Evolutionary conservation across 2,113 vertebrate species (phyloP).

Genomic region (Periophthalmodon schlosseri): DNA sequence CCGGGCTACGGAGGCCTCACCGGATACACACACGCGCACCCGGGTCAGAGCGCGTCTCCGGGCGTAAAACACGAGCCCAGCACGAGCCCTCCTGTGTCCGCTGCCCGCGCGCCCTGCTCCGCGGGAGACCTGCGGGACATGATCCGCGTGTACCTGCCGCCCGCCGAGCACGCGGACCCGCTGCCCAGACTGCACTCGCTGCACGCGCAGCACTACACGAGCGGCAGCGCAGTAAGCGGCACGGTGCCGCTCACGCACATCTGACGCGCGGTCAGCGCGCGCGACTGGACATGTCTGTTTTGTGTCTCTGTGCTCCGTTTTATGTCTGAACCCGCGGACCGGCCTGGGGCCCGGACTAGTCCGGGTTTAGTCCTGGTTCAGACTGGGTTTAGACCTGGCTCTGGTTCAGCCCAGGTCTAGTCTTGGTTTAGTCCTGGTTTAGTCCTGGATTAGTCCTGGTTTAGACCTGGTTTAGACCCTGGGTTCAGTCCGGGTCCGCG

Average conservation of each 20-base stretch:
- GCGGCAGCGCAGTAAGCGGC: conserved; percentile 87
- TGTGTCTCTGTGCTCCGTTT: neutral
- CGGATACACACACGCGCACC: conserved; percentile 91
- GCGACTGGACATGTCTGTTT: neutral
- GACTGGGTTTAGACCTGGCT: neutral
- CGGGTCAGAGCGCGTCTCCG: conserved; percentile 86
- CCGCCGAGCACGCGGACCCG: conserved; percentile 85
- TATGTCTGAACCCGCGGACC: neutral
- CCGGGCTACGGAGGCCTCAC: conserved; percentile 81
- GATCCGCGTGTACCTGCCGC: conserved; percentile 99
- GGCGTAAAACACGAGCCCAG: conserved; percentile 90
- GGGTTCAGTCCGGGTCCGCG: too few species aligned
- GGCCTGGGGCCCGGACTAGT: neutral
- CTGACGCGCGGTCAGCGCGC: conserved; percentile 60
- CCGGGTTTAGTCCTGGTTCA: neutral
- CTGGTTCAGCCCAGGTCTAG: neutral
- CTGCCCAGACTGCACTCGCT: conserved; percentile 91
- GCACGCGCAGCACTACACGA: conserved; percentile 91
- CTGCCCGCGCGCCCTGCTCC: conserved; percentile 86
- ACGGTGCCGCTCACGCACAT: conserved; percentile 96
- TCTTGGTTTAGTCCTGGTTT: neutral
- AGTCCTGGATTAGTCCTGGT: neutral
- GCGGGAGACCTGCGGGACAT: conserved; percentile 96
- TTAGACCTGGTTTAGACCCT: neutral
- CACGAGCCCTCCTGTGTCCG: conserved; percentile 88